phyloP scores from a whole-genome alignment of 2,888 invertebrate genomes.

The Caenorhabditis virilis region DNA sequence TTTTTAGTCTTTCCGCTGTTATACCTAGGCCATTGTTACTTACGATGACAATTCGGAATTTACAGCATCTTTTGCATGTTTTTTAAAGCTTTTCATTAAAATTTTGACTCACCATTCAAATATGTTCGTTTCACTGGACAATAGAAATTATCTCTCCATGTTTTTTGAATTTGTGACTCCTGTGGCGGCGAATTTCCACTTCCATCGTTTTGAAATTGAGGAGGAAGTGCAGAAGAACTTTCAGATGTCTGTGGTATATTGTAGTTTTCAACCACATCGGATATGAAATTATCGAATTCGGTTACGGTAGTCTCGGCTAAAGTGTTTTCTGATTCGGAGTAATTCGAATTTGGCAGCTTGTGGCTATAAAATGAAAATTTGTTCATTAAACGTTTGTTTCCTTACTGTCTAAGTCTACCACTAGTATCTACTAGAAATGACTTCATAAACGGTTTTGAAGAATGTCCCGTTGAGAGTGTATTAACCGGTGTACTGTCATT shows the following conservation, averaged over 20 bases:
- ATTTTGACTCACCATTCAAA: not conserved
- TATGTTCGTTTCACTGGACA: constrained; percentile 8
- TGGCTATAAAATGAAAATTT: not conserved
- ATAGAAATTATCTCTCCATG: not conserved
- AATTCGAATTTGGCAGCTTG: not conserved
- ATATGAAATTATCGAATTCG: no score
- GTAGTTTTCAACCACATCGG: not conserved
- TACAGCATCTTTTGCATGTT: no score
- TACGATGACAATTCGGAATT: not conserved
- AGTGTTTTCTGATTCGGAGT: no score
- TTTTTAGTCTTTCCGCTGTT: not conserved
- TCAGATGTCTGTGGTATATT: no score
- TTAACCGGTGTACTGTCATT: constrained; percentile 22
- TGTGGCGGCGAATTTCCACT: not conserved
- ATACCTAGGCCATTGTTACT: not conserved
- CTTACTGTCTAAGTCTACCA: not conserved
- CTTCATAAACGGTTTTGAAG: constrained; percentile 22
- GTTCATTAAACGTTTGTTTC: not conserved
- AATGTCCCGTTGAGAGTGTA: constrained; percentile 22
- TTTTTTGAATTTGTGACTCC: constrained; percentile 1
- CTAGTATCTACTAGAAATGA: constrained; percentile 15
- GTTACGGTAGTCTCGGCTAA: not conserved
- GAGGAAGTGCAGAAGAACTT: no score
- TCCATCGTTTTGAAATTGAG: no score
- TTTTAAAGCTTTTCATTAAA: not conserved